Evolutionary conservation across 2,113 vertebrate species (phyloP).

Genomic region (Tupaia tana): DNA sequence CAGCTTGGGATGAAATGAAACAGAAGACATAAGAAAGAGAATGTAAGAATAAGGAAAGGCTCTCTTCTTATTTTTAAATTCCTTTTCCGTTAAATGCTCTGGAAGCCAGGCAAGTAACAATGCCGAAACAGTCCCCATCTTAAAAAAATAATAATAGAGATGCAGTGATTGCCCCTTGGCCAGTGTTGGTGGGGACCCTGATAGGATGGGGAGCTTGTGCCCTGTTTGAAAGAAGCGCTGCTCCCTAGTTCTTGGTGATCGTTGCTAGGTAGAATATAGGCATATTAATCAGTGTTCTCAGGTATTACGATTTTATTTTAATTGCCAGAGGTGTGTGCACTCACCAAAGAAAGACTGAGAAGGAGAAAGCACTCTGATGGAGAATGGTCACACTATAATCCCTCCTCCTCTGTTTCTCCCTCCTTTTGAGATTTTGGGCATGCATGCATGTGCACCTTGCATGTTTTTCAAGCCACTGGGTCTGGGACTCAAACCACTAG

Average conservation of each 20-base stretch:
- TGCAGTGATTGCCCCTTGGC: not conserved
- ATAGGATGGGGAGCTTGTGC: not conserved
- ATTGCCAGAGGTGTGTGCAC: no score
- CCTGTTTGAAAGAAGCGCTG: not conserved
- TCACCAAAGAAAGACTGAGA: no score
- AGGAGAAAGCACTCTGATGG: no score
- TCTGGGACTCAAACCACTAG: no score
- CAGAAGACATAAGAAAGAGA: constrained; percentile 24
- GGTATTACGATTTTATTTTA: not conserved
- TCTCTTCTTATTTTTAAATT: constrained; percentile 35
- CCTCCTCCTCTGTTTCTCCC: no score
- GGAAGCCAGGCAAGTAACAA: not conserved
- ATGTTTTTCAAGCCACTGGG: no score
- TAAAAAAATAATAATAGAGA: not conserved
- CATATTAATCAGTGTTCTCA: not conserved
- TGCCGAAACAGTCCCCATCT: not conserved
- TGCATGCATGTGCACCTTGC: no score
- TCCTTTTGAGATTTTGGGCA: no score
- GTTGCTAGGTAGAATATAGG: not conserved
- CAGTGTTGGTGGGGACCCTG: not conserved
- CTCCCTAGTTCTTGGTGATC: not conserved
- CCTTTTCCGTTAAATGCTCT: constrained; percentile 8
- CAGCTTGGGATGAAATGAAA: not conserved
- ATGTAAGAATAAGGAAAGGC: constrained; percentile 5
- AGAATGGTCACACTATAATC: no score